Percentiles rank a stretch among this genome's conserved stretches.
These are phyloP conservation scores for Oophaga pumilio DNA, from an alignment of 2,113 vertebrate genomes.

Conservation along the genomic window DNA sequence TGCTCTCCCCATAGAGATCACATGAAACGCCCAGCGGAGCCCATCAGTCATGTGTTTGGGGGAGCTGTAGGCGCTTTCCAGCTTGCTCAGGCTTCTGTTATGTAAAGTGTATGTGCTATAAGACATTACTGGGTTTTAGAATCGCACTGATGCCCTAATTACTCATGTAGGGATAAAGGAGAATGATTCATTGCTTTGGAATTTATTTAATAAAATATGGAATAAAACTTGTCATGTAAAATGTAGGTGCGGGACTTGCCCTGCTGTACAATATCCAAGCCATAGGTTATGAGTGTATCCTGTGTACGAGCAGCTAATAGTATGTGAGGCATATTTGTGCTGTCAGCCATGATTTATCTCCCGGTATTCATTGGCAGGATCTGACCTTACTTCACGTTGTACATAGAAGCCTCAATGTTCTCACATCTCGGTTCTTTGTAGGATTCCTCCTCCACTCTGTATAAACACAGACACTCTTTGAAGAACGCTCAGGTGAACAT, in stretches of 20 bases:
- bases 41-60: too few species aligned
- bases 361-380: conserved; percentile 5
- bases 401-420: conserved; percentile 2
- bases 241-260: background rate
- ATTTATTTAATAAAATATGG: too few species aligned
- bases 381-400: conserved; percentile 29
- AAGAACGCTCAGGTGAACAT: conserved; percentile 25
- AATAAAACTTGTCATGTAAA: background rate
- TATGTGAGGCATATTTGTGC: conserved; percentile 14
- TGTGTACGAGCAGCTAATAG: conserved; percentile 3
- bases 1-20: too few species aligned
- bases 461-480: conserved; percentile 16
- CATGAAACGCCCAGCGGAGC: too few species aligned
- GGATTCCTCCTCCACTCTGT: background rate
- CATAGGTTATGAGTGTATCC: background rate
- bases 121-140: background rate
- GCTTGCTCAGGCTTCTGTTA: too few species aligned
- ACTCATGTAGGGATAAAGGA: background rate
- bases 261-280: background rate
- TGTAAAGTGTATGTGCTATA: too few species aligned
- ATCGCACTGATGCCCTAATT: background rate
- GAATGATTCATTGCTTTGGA: background rate
- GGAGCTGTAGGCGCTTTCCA: too few species aligned
- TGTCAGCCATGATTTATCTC: conserved; percentile 21
- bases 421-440: background rate